Conservation (phyloP, 2,888 invertebrate genomes). For the Morpho helenor region DNA sequence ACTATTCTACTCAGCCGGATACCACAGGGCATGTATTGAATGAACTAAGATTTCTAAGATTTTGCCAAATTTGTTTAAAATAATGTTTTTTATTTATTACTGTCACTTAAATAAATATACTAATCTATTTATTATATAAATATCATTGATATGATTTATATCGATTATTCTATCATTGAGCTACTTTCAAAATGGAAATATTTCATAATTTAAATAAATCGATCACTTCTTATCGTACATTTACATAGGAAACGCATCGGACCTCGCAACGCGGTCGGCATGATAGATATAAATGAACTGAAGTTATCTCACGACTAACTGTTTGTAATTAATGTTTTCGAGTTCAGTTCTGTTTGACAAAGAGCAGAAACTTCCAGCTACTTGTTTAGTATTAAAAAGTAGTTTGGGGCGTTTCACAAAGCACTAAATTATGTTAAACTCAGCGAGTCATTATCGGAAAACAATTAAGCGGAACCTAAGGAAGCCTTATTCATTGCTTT, state of each 20-base stretch:
- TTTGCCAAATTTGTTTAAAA: too few relatives aligned
- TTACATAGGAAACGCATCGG: conserved; percentile 18
- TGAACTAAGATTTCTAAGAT: too few relatives aligned
- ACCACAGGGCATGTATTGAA: too few relatives aligned
- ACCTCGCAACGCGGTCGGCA: conserved; percentile 9
- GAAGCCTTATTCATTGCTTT: conserved; percentile 29
- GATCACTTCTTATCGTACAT: conserved; percentile 13
- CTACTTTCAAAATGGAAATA: conserved; percentile 13
- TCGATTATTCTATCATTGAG: conserved; percentile 8
- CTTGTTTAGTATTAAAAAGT: conserved; percentile 20
- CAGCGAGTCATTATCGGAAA: conserved; percentile 35
- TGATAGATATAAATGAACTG: conserved; percentile 20
- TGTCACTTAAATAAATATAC: too few relatives aligned
- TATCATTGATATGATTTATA: conserved; percentile 1
- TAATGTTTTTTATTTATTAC: too few relatives aligned
- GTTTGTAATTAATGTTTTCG: conserved; percentile 20
- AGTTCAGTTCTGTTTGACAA: conserved; percentile 19
- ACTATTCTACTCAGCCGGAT: too few relatives aligned
- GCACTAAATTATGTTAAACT: conserved; percentile 31
- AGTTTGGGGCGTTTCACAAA: conserved; percentile 14
- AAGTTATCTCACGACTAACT: conserved; percentile 16
- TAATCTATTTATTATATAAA: too few relatives aligned
- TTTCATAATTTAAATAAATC: conserved; percentile 31
- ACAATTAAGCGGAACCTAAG: conserved; percentile 34
- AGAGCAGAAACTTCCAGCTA: conserved; percentile 17